A percentile compares a stretch with the other conserved stretches of the same genome.
These are phyloP conservation scores for Tiliacea citrago DNA, from an alignment of 2,888 invertebrate species.

Conservation along the genomic window DNA sequence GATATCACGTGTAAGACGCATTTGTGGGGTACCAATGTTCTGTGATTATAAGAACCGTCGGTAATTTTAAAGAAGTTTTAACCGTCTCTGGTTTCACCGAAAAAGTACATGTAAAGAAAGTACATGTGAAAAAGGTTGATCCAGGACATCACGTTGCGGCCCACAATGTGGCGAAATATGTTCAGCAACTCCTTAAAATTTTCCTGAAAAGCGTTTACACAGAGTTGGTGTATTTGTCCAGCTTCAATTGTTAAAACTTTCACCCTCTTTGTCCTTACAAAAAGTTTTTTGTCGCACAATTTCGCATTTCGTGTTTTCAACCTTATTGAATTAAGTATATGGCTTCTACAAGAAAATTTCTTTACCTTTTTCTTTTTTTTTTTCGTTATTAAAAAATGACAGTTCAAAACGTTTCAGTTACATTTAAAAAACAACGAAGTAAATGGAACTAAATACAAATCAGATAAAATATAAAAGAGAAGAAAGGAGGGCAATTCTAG, in stretches of 20 bases:
- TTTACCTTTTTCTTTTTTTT: background rate
- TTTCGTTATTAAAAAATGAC: background rate
- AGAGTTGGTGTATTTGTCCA: background rate
- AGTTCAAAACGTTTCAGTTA: background rate
- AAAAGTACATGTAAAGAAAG: background rate
- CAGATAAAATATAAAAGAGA: conserved; percentile 18
- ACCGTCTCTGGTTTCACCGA: background rate
- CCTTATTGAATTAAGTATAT: background rate
- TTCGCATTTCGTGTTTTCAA: background rate
- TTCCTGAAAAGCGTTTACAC: background rate
- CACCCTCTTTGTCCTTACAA: background rate
- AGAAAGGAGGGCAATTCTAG: conserved; percentile 13
- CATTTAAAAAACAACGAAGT: background rate
- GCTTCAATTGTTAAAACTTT: conserved; percentile 12
- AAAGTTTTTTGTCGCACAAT: background rate
- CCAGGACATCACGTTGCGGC: background rate
- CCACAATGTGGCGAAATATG: background rate
- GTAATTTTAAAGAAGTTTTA: background rate
- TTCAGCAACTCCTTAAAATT: background rate
- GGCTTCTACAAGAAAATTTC: conserved; percentile 3
- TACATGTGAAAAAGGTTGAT: background rate
- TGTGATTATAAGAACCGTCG: background rate
- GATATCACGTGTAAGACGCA: background rate
- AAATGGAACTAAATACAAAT: background rate
- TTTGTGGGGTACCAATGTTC: background rate